Conservation (phyloP, 2,113 vertebrate species). For the Callionymus lyra region DNA sequence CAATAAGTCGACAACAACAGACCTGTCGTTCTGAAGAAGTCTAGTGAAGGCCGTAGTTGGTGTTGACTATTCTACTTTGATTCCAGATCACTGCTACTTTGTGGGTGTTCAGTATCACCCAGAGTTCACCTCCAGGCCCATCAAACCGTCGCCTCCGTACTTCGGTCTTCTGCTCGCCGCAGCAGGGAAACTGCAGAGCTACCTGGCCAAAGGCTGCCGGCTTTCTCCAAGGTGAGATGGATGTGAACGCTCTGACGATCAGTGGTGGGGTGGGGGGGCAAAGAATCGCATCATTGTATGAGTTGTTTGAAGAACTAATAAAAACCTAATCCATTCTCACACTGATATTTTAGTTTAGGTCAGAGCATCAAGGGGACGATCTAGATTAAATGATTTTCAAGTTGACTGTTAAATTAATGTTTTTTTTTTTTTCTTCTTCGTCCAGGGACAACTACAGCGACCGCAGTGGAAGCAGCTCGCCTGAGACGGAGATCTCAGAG, state of each 20-base stretch:
- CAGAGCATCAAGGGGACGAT: too few species aligned
- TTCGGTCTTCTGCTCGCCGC: conserved; percentile 87
- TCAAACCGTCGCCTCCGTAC: conserved; percentile 92
- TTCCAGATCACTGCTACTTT: conserved; percentile 87
- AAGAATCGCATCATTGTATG: too few species aligned
- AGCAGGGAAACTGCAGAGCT: conserved; percentile 79
- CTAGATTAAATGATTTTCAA: too few species aligned
- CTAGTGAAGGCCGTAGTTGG: background rate
- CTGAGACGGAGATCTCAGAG: conserved; percentile 79
- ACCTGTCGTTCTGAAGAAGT: too few species aligned
- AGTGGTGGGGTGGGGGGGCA: too few species aligned
- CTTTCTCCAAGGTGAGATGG: conserved; percentile 82
- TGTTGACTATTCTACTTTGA: background rate
- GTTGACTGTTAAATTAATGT: too few species aligned
- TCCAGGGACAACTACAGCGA: conserved; percentile 89
- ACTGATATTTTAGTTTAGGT: too few species aligned
- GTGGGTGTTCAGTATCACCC: conserved; percentile 94
- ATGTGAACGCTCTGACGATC: background rate
- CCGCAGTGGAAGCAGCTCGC: conserved; percentile 82
- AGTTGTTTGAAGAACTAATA: too few species aligned
- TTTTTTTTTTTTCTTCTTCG: conserved; percentile 8
- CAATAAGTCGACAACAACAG: too few species aligned
- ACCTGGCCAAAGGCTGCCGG: conserved; percentile 80
- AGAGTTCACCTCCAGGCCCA: conserved; percentile 92
- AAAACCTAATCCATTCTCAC: too few species aligned